Evolutionary conservation across 2,797 vertebrate species (phyloP).

Genomic region (Okamejei kenojei): DNA sequence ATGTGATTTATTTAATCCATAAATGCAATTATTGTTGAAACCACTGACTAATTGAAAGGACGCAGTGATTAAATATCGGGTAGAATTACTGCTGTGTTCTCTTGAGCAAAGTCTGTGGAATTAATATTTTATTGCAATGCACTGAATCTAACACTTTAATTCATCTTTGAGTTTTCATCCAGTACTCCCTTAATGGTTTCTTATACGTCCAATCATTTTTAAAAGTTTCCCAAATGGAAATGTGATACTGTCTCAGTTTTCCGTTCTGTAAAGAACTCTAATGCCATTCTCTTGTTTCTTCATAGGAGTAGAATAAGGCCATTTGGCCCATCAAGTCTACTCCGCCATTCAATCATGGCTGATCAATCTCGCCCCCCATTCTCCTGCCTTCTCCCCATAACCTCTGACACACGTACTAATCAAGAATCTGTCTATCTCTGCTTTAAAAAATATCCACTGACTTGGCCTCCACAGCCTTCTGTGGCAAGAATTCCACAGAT

Average conservation of each 20-base stretch:
- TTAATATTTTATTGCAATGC: not conserved
- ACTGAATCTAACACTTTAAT: not conserved
- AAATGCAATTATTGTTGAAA: constrained; percentile 13
- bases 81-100: constrained; percentile 5
- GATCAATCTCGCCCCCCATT: no score
- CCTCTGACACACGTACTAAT: no score
- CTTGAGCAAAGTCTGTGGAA: not conserved
- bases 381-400: no score
- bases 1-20: constrained; percentile 6
- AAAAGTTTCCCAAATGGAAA: not conserved
- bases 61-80: not conserved
- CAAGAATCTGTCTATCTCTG: no score
- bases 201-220: not conserved
- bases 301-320: no score
- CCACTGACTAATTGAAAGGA: constrained; percentile 13
- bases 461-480: no score
- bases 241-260: not conserved
- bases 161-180: not conserved
- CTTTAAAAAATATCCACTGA: no score
- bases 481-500: no score
- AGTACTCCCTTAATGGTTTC: not conserved
- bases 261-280: not conserved
- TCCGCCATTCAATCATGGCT: no score
- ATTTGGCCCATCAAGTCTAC: no score
- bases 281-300: not conserved